Base-by-base conservation (phyloP, 2,113 vertebrate species). In the Gallinago undulata region DNA sequence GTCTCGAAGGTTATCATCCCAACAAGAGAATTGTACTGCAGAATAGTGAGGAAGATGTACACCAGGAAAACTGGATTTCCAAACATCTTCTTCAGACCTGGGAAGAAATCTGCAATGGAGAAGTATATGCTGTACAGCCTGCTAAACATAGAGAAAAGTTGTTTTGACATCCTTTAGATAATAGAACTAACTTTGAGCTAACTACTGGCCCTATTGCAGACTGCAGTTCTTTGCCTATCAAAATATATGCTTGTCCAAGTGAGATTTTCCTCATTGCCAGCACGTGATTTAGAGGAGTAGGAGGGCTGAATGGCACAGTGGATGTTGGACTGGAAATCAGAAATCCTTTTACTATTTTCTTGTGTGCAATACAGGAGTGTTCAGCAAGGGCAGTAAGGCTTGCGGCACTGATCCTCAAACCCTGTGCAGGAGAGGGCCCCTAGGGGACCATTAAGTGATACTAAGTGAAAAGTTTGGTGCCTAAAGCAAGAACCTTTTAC, bases 1-100 rank as follows among this genome's bases (percentile, higher is more conserved):
- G 98, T 97, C 96, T 98, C 98, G 24, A 98, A 99, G 31, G 98
- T 99, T 60, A 98, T 93, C 19, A 98, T 63, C 31, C 99, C 99
- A 25, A 99, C 97, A 17, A 98, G 93, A 70, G 98, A 97, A 94
- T 98, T 99, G 93, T 98, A 98, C 74, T 98, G 98, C 55, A 99
- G 96, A 90, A 98, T 87, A 59, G 84, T 98, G 43, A 98, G 98
- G 83, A 98, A 97, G 56, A 99, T 97, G 67, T 98, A 97, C 79
- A 99, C 94, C 86, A 98, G 95, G 92, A 98, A 99, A 68, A 98
- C 5, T 30, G 98, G 96, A 63, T 98, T 99, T 74, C 98, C 97
- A 84, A 99, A 84, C 66, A 99, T 97, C 35, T 96, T 97, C 94
- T 98, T 99, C 92, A 99, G 89, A 6, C 98, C 98, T 11, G 98